Conservation (phyloP, 1,140 invertebrate species). For the Periplaneta americana region DNA sequence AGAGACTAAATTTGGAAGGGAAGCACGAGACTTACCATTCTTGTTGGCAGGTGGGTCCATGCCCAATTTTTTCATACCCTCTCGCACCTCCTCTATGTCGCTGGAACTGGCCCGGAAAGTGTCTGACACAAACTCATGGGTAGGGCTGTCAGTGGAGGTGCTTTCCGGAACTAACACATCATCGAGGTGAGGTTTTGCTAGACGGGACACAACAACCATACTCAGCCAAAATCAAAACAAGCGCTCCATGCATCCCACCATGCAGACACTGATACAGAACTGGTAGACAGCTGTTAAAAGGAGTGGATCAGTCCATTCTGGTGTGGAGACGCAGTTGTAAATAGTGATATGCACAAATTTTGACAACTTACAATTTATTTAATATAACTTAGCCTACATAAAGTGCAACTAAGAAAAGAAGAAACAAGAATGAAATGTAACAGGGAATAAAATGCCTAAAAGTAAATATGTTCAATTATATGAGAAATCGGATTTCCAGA, state of each 20-base stretch:
- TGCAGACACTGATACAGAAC: not conserved
- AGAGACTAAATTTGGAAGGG: no score
- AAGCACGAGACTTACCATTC: slow-evolving; percentile 12
- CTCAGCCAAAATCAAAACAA: slow-evolving; percentile 14
- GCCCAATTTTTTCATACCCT: slow-evolving; percentile 60
- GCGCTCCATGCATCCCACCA: not conserved
- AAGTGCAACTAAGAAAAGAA: no score
- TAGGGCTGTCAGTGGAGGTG: slow-evolving; percentile 24
- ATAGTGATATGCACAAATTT: no score
- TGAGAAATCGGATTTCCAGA: no score
- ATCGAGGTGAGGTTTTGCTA: slow-evolving; percentile 19
- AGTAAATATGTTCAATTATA: no score
- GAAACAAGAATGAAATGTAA: no score
- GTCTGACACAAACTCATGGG: slow-evolving; percentile 62
- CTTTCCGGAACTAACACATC: slow-evolving; percentile 23
- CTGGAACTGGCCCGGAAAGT: slow-evolving; percentile 49
- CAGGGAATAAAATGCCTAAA: no score
- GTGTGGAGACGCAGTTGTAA: no score
- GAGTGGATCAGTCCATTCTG: no score
- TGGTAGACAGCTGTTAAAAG: not conserved
- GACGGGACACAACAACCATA: slow-evolving; percentile 14
- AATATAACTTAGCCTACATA: no score
- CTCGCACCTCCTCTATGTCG: slow-evolving; percentile 60
- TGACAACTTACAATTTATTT: no score
- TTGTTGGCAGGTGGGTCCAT: slow-evolving; percentile 28